Conservation (phyloP, 2,888 invertebrate genomes). For the Lampropteryx suffumata region DNA sequence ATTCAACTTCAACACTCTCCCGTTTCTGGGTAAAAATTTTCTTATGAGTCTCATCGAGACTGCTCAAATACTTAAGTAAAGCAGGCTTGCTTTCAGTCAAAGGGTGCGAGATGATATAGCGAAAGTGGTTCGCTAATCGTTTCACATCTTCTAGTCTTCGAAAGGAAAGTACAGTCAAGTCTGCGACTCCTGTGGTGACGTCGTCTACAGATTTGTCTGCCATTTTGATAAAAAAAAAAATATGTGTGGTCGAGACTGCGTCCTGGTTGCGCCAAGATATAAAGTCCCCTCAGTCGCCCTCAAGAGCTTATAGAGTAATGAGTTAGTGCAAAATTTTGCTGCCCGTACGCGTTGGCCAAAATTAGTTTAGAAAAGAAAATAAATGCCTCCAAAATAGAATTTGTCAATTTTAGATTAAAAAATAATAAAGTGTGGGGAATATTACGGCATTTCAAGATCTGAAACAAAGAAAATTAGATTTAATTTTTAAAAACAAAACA, state of each 20-base stretch:
- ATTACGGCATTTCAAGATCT: constrained; percentile 81
- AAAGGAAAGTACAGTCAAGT: constrained; percentile 67
- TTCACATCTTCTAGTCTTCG: constrained; percentile 69
- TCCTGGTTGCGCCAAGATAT: constrained; percentile 45
- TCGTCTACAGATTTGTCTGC: constrained; percentile 43
- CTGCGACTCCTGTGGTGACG: constrained; percentile 50
- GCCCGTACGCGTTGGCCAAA: constrained; percentile 52
- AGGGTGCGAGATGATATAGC: constrained; percentile 62
- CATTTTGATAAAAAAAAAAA: constrained; percentile 34
- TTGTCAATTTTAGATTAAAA: constrained; percentile 48
- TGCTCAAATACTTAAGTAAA: constrained; percentile 56
- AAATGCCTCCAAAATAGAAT: constrained; percentile 36
- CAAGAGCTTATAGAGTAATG: constrained; percentile 38
- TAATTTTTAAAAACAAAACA: too few relatives aligned
- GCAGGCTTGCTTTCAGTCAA: constrained; percentile 54
- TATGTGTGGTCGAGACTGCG: constrained; percentile 24
- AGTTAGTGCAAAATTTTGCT: constrained; percentile 35
- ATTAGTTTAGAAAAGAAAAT: constrained; percentile 36
- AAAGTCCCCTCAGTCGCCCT: constrained; percentile 36
- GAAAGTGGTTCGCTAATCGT: constrained; percentile 65
- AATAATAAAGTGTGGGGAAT: constrained; percentile 54
- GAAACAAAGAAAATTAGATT: too few relatives aligned
- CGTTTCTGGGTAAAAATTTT: constrained; percentile 62
- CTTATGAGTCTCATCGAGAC: constrained; percentile 61
- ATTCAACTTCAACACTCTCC: constrained; percentile 71